phyloP scores from a whole-genome alignment of 2,797 vertebrate genomes.

The Dryobates pubescens region DNA sequence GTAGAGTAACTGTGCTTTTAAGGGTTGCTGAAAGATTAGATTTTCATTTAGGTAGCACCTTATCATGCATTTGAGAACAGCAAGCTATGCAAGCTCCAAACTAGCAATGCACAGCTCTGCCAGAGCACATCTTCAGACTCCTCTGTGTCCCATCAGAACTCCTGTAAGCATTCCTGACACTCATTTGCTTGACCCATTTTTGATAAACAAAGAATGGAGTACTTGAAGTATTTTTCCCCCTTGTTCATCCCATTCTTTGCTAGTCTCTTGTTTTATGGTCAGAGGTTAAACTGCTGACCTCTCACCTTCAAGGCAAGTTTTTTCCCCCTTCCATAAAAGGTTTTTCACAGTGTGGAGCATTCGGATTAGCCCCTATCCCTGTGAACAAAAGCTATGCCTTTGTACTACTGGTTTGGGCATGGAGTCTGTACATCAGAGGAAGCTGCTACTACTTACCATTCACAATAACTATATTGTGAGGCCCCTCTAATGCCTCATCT shows the following conservation, averaged over 20 bases:
- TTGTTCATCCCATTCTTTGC: constrained; percentile 82
- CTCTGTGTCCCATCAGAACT: constrained; percentile 34
- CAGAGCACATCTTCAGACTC: constrained; percentile 25
- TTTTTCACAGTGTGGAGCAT: constrained; percentile 85
- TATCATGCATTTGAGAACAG: neutral
- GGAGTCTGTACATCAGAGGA: constrained; percentile 86
- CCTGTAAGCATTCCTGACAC: constrained; percentile 61
- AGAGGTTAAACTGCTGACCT: constrained; percentile 98
- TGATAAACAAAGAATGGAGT: constrained; percentile 72
- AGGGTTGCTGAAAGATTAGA: neutral
- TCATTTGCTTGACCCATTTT: constrained; percentile 73
- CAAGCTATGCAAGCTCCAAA: neutral
- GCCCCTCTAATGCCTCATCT: constrained; percentile 81
- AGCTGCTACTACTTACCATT: constrained; percentile 89
- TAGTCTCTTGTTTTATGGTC: constrained; percentile 84
- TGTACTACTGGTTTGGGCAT: constrained; percentile 83
- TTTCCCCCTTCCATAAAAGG: constrained; percentile 76
- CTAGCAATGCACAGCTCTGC: neutral
- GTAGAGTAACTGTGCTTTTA: neutral
- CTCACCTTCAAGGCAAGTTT: constrained; percentile 87
- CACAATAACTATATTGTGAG: constrained; percentile 91
- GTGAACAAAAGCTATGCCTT: constrained; percentile 92
- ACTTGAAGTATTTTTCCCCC: constrained; percentile 79
- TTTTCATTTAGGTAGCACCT: neutral
- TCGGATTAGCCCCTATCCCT: constrained; percentile 88